Conservation (phyloP, 2,797 vertebrate species). For the Ceryle rudis region DNA sequence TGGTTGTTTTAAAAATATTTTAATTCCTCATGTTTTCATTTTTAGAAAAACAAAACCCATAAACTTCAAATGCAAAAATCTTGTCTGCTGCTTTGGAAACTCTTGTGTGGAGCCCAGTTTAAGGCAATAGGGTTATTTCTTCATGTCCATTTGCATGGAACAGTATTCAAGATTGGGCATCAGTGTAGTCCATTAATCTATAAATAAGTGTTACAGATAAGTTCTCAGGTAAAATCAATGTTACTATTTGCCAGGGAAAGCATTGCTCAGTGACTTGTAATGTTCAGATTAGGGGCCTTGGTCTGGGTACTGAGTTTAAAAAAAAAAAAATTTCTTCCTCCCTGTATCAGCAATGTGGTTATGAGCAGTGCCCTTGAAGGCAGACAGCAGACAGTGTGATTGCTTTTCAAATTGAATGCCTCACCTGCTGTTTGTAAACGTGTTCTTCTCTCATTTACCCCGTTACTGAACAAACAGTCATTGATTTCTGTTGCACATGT, state of each 20-base stretch:
- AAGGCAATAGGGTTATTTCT: background rate
- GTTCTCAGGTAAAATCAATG: background rate
- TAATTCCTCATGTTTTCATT: background rate
- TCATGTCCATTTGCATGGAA: background rate
- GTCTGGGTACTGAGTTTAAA: background rate
- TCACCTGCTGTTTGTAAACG: slow-evolving; percentile 76
- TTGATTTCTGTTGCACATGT: slow-evolving; percentile 63
- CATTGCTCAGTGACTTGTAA: background rate
- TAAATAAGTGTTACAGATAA: background rate
- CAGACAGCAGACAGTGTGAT: slow-evolving; percentile 70
- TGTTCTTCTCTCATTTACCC: slow-evolving; percentile 59
- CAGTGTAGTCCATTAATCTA: background rate
- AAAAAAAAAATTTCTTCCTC: background rate
- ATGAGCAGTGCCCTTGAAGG: slow-evolving; percentile 61
- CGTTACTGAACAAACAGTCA: slow-evolving; percentile 77
- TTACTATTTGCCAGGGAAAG: background rate
- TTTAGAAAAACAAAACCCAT: background rate
- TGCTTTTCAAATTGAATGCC: slow-evolving; percentile 73
- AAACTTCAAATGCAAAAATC: background rate
- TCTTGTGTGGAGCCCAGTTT: background rate
- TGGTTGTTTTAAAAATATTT: background rate
- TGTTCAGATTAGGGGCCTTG: background rate
- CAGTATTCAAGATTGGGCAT: background rate
- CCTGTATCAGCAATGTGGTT: background rate
- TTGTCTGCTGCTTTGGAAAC: background rate